Base-by-base conservation (phyloP, 2,888 invertebrate genomes). In the Phania funesta region DNA sequence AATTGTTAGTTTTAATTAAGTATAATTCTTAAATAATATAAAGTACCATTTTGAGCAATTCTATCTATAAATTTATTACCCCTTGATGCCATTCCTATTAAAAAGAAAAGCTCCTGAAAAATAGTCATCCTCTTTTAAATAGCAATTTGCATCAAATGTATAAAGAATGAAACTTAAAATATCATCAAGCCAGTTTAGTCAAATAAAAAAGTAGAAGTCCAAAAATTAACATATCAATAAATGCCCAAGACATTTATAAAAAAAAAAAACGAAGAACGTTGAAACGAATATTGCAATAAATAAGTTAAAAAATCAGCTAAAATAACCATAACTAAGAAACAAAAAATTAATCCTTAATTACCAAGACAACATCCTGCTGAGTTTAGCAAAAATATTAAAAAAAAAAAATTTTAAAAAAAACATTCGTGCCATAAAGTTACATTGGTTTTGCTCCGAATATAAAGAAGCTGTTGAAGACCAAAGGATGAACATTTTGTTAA, bases 311-410 rank as follows among this genome's bases (percentile, higher is more conserved):
- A 38, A 48, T 13, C 20, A 65, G n/a, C 38, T 16, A 64, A 44
- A 74, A 58, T 32, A 82, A 74, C 46, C 67, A 62, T 18, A 80
- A n/a, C 74, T 46, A 58, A 78, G 38, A 32, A 80, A 48, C 54
- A 35, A 67, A 79, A 88, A 89, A 88, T 88, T 89, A 89, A 89
- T 89, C 89, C 89, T 89, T 89, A 89, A 89, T 89, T 89, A 89
- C 89, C 87, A 86, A 87, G 89, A 88, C 89, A 89, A 88, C 87
- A 87, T 89, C 89, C 89, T 88, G 89, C 89, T 88, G 89, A 84
- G 89, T 83, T 78, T 83, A 65, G 79, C 70, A 56, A 73, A 77
- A 65, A 70, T 41, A 50, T 22, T 32, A n/a, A 56, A 18, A 60
- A 48, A 38, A 56, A 46, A 41, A 54, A 52, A 6, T n/a, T 54